Evolutionary conservation across 2,113 vertebrate species (phyloP).

Genomic region (Eurypyga helias): DNA sequence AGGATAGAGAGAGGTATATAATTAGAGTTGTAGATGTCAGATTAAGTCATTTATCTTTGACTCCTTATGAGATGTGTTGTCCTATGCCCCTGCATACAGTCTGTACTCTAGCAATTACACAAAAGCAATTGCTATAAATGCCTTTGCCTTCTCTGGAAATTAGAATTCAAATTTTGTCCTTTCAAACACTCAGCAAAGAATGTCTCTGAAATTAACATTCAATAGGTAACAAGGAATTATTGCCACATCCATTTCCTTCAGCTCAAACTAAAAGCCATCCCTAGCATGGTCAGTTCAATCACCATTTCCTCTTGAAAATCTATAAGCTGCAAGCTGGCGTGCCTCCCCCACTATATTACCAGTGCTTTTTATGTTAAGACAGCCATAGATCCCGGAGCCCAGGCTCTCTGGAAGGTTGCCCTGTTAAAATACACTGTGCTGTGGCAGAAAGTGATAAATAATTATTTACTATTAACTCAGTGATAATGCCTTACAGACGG

Average conservation of each 20-base stretch:
- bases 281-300: not conserved
- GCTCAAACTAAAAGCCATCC: not conserved
- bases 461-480: not conserved
- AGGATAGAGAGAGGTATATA: not conserved
- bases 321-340: not conserved
- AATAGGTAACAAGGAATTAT: not conserved
- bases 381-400: not conserved
- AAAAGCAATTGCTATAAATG: not conserved
- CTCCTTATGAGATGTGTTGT: constrained; percentile 23
- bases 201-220: constrained; percentile 3
- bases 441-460: not conserved
- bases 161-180: constrained; percentile 55
- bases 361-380: not conserved
- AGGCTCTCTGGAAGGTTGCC: not conserved
- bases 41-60: constrained; percentile 47
- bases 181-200: not conserved
- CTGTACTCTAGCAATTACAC: not conserved
- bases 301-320: not conserved
- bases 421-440: not conserved
- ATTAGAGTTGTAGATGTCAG: constrained; percentile 29
- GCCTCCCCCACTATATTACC: not conserved
- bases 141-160: constrained; percentile 9
- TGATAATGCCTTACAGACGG: not conserved
- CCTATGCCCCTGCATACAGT: not conserved
- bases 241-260: constrained; percentile 11